Conservation (phyloP, 2,113 vertebrate species). For the Oceanodroma tethys region DNA sequence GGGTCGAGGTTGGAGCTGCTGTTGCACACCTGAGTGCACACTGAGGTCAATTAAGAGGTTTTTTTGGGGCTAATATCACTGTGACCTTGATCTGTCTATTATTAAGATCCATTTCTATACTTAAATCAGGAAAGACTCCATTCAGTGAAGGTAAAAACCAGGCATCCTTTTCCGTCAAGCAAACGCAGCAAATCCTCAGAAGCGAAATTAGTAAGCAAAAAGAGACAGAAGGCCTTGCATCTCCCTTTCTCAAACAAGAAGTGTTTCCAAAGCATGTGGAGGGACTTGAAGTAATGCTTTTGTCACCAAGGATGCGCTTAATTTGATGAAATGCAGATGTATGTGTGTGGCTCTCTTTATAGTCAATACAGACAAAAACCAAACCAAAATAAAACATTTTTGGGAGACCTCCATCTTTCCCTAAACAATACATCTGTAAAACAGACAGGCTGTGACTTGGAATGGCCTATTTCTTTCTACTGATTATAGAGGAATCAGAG, state of each 20-base stretch:
- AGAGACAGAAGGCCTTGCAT: not conserved
- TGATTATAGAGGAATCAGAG: not conserved
- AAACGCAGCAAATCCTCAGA: not conserved
- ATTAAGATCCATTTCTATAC: not conserved
- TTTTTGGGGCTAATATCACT: not conserved
- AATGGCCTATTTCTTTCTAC: not conserved
- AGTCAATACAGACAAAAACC: not conserved
- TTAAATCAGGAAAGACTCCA: not conserved
- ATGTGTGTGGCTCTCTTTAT: not conserved
- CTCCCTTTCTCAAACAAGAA: not conserved
- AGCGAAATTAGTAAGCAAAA: not conserved
- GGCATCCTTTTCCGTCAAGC: not conserved
- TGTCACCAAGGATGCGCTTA: not conserved
- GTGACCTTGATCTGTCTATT: not conserved
- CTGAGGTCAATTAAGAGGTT: not conserved
- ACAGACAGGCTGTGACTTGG: not conserved
- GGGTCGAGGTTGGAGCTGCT: accelerated
- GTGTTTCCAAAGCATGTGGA: not conserved
- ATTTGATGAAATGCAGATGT: not conserved
- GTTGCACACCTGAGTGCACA: not conserved
- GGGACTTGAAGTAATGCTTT: not conserved
- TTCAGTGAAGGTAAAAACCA: not conserved
- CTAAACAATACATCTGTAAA: not conserved
- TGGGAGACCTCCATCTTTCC: not conserved
- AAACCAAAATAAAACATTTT: not conserved